phyloP scores from a whole-genome alignment of 2,797 vertebrate genomes.

The Eleutherodactylus coqui region DNA sequence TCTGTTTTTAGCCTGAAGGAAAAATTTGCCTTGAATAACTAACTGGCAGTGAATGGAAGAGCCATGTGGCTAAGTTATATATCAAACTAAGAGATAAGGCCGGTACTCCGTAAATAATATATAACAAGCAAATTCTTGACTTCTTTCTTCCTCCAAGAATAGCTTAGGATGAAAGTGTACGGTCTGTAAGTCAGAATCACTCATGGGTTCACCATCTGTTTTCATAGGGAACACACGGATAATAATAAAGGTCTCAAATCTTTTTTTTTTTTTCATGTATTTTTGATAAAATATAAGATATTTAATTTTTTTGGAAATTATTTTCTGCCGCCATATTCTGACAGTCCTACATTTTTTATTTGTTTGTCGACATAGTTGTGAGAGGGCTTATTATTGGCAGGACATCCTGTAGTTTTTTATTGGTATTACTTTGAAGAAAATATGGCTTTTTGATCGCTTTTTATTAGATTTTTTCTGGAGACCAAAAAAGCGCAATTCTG shows the following conservation, averaged over 20 bases:
- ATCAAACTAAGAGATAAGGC: not conserved
- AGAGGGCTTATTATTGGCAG: no score
- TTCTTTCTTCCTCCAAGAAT: not conserved
- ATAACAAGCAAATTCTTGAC: not conserved
- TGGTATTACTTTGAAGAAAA: no score
- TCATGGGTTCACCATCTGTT: not conserved
- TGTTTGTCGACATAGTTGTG: no score
- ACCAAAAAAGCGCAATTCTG: no score
- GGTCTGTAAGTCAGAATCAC: not conserved
- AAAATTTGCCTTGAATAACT: not conserved
- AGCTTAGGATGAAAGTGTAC: not conserved
- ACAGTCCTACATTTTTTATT: no score
- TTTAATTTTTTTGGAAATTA: no score
- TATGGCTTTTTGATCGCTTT: no score
- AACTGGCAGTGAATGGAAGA: not conserved
- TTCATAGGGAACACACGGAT: not conserved
- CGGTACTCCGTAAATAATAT: not conserved
- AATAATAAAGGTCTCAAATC: not conserved
- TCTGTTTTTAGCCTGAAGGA: slow-evolving; percentile 13
- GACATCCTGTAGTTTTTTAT: no score
- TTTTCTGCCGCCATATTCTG: no score
- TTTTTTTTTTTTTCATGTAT: not conserved
- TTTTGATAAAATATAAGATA: not conserved
- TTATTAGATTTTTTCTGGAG: no score
- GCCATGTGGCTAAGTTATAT: not conserved